These are phyloP conservation scores for Symphodus melops DNA, from an alignment of 2,113 vertebrate species.

Conservation along the genomic window DNA sequence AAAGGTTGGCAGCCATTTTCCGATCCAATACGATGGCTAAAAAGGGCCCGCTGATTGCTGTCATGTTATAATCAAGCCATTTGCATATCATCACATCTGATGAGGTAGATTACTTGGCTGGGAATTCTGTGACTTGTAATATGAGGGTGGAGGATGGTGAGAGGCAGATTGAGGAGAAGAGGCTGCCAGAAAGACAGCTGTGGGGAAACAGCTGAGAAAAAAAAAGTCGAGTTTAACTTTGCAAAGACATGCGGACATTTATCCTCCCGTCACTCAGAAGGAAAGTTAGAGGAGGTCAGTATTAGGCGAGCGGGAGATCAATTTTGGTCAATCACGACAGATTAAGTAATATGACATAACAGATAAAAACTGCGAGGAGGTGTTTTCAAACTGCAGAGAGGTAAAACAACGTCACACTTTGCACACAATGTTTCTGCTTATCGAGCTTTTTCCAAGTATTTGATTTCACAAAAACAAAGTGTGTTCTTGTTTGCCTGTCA, in stretches of 20 bases:
- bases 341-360: neutral
- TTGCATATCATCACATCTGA: conserved; percentile 61
- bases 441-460: too few species aligned
- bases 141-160: conserved; percentile 16
- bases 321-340: neutral
- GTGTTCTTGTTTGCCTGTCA: neutral
- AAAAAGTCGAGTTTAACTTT: conserved; percentile 27
- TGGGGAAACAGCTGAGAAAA: neutral
- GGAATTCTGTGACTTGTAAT: conserved; percentile 21
- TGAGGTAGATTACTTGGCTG: conserved; percentile 53
- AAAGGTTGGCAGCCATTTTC: conserved; percentile 34
- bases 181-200: conserved; percentile 44
- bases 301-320: neutral
- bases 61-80: conserved; percentile 50
- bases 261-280: neutral
- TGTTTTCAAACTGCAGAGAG: neutral
- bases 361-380: neutral
- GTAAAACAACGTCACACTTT: neutral
- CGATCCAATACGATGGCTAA: conserved; percentile 27
- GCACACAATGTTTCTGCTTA: neutral
- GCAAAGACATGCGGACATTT: conserved; percentile 33
- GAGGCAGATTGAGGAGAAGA: conserved; percentile 13
- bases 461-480: neutral
- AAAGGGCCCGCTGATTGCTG: conserved; percentile 51
- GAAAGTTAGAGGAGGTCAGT: conserved; percentile 15